Percentiles rank a stretch among this genome's conserved stretches.
Conservation (phyloP, 2,888 invertebrate species). For the Drosophila mimica region DNA sequence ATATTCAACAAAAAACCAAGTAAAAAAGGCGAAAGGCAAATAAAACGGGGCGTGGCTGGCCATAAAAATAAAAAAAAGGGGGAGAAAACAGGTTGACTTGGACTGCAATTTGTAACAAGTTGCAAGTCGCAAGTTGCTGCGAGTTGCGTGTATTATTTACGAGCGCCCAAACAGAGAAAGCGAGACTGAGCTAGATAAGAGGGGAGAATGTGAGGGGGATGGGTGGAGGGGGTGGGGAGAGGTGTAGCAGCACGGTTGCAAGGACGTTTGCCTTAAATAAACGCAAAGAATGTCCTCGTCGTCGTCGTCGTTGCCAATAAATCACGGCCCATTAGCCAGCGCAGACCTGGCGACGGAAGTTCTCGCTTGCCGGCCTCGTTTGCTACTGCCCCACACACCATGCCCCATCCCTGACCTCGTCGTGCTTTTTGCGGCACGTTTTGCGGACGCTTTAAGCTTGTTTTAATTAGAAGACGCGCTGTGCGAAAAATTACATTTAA, state of each 20-base stretch:
- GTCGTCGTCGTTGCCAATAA: conserved; percentile 66
- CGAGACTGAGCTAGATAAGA: background rate
- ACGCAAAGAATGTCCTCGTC: conserved; percentile 61
- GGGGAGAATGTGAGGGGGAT: background rate
- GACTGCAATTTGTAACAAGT: conserved; percentile 75
- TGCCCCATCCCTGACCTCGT: conserved; percentile 54
- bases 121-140: conserved; percentile 59
- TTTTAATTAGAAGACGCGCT: conserved; percentile 81
- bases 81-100: conserved; percentile 60
- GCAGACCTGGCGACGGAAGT: conserved; percentile 61
- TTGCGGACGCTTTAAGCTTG: conserved; percentile 75
- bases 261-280: conserved; percentile 58
- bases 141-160: conserved; percentile 77
- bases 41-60: conserved; percentile 38
- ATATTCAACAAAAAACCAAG: conserved; percentile 38
- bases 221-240: background rate
- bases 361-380: conserved; percentile 8
- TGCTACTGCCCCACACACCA: background rate
- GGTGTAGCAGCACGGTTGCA: conserved; percentile 31
- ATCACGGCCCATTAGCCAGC: conserved; percentile 74
- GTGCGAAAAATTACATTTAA: conserved; percentile 79
- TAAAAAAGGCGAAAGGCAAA: conserved; percentile 39
- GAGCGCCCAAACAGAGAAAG: conserved; percentile 35
- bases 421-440: conserved; percentile 58
- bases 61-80: conserved; percentile 23